These are phyloP conservation scores for Gonatopus flavifemur DNA, from an alignment of 1,140 invertebrate genomes.

Conservation along the genomic window DNA sequence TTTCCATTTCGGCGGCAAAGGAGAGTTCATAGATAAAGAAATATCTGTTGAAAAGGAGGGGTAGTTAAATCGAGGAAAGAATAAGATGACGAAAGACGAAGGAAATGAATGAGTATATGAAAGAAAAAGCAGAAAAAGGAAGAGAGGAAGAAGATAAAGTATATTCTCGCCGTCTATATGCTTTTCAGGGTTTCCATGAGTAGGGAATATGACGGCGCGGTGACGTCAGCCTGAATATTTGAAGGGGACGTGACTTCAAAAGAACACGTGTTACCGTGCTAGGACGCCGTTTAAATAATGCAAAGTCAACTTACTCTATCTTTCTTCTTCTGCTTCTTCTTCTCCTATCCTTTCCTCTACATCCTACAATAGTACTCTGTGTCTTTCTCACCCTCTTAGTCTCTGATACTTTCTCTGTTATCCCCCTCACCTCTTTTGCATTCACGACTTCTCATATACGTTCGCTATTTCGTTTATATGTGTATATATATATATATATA, in stretches of 20 bases:
- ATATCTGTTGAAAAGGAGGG: no score
- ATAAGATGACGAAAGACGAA: not conserved
- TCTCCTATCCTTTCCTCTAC: constrained; percentile 2
- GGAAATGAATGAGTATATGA: not conserved
- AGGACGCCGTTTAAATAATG: constrained; percentile 58
- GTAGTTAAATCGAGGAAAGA: no score
- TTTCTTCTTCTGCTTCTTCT: not conserved
- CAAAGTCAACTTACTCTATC: constrained; percentile 55
- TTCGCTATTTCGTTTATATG: no score
- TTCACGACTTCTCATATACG: no score
- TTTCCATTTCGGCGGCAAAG: not conserved
- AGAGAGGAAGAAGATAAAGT: constrained; percentile 4
- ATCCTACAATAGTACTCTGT: not conserved
- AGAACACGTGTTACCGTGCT: constrained; percentile 57
- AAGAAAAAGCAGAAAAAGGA: not conserved
- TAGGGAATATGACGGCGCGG: constrained; percentile 54
- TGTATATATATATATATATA: no score
- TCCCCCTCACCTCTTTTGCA: constrained; percentile 8
- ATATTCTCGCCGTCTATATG: constrained; percentile 18
- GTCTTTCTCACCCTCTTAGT: constrained; percentile 1
- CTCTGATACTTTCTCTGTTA: constrained; percentile 4
- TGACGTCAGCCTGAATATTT: constrained; percentile 58
- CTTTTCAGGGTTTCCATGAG: constrained; percentile 47
- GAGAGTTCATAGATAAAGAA: no score
- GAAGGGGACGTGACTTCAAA: constrained; percentile 57